Conservation (phyloP, 2,797 vertebrate genomes). For the Microctenopoma steveboyesi region DNA sequence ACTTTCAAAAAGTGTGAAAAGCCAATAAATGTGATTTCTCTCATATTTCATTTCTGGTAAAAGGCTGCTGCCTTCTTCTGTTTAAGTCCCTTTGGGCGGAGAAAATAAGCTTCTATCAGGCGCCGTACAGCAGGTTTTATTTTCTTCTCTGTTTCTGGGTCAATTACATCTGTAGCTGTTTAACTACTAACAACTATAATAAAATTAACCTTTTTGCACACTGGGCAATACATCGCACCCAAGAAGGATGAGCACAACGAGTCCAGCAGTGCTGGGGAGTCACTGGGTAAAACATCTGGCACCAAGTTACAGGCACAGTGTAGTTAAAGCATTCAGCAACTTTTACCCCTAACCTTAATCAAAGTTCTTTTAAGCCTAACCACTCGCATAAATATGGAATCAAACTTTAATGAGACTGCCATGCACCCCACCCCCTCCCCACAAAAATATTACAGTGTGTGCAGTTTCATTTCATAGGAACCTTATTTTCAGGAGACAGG, state of each 20-base stretch:
- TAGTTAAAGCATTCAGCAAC: not conserved
- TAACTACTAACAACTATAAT: constrained; percentile 60
- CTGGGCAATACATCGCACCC: constrained; percentile 46
- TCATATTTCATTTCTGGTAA: constrained; percentile 37
- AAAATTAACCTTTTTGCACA: constrained; percentile 74
- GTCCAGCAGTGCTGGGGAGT: not conserved
- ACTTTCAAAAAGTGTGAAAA: constrained; percentile 39
- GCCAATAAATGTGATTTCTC: constrained; percentile 26
- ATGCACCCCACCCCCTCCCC: too few relatives aligned
- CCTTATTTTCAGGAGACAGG: too few relatives aligned
- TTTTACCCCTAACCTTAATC: too few relatives aligned
- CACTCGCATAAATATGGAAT: too few relatives aligned
- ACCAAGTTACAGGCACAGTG: not conserved
- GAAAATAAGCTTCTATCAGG: constrained; percentile 3
- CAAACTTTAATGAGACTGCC: too few relatives aligned
- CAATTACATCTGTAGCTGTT: constrained; percentile 65
- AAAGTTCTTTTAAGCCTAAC: too few relatives aligned
- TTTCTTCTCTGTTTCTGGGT: constrained; percentile 39
- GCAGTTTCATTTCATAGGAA: too few relatives aligned
- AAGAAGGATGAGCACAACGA: constrained; percentile 45
- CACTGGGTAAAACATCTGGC: not conserved
- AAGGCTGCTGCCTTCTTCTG: not conserved
- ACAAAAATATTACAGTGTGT: too few relatives aligned
- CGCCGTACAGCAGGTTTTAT: constrained; percentile 41
- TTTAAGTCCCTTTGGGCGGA: not conserved